Evolutionary conservation across 1,140 invertebrate species (phyloP).

Genomic region (Nebria ingens): DNA sequence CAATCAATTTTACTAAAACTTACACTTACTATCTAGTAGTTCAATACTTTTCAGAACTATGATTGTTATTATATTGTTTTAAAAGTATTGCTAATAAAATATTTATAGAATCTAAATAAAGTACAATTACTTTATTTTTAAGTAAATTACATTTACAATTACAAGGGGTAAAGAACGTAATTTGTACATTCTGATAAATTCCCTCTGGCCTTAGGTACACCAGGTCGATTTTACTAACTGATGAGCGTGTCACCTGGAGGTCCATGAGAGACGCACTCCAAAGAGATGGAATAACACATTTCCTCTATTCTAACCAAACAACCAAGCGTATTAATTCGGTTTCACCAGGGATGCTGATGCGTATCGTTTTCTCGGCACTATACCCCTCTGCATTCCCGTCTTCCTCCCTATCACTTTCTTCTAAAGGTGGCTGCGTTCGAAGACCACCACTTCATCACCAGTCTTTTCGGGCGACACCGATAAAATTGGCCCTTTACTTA

Average conservation of each 20-base stretch:
- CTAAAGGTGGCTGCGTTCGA: background rate
- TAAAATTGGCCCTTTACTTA: background rate
- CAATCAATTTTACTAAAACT: too few relatives aligned
- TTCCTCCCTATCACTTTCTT: background rate
- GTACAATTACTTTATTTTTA: too few relatives aligned
- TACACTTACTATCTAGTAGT: too few relatives aligned
- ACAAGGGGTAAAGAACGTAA: too few relatives aligned
- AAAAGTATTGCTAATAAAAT: too few relatives aligned
- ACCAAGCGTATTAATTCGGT: background rate
- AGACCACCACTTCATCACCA: background rate
- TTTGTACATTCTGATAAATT: too few relatives aligned
- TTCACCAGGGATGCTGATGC: background rate
- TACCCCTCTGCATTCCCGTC: background rate
- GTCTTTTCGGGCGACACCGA: background rate
- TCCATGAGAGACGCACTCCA: too few relatives aligned
- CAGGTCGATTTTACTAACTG: background rate
- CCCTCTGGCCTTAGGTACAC: too few relatives aligned
- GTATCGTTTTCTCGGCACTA: background rate
- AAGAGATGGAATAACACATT: background rate
- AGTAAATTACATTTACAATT: too few relatives aligned
- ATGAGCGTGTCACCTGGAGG: background rate
- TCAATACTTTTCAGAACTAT: too few relatives aligned
- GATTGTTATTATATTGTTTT: too few relatives aligned
- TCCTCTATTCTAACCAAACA: background rate
- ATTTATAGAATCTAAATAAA: too few relatives aligned